Conservation (phyloP, 1,140 invertebrate species). For the Ylistrum balloti region DNA sequence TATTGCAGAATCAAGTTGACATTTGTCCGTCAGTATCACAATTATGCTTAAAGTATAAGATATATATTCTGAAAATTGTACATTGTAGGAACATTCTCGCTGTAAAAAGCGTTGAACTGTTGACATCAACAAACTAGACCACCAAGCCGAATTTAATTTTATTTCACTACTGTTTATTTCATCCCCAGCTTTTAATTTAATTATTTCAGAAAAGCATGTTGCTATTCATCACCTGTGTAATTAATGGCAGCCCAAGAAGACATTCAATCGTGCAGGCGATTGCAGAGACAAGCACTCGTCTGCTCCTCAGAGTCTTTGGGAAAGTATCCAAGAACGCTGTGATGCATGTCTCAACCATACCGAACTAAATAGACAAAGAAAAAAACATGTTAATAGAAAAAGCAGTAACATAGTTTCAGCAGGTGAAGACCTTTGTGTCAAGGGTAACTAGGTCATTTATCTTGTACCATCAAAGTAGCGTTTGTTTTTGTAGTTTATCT, state of each 20-base stretch:
- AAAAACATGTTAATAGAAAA: background rate
- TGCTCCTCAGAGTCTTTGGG: slow-evolving; percentile 71
- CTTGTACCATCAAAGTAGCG: background rate
- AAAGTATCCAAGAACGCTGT: slow-evolving; percentile 78
- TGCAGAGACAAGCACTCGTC: slow-evolving; percentile 71
- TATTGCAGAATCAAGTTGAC: too few relatives aligned
- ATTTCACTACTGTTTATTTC: too few relatives aligned
- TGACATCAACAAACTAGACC: too few relatives aligned
- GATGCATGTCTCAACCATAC: slow-evolving; percentile 81
- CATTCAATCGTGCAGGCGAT: slow-evolving; percentile 74
- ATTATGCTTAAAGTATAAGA: too few relatives aligned
- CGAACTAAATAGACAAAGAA: slow-evolving; percentile 77
- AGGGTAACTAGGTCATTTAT: background rate
- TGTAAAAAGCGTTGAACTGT: too few relatives aligned
- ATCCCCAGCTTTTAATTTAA: too few relatives aligned
- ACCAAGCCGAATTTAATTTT: too few relatives aligned
- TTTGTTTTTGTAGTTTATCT: background rate
- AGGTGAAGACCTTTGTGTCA: background rate
- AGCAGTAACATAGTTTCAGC: background rate
- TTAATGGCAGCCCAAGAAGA: slow-evolving; percentile 73
- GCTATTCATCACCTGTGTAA: slow-evolving; percentile 71
- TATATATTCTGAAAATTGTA: too few relatives aligned
- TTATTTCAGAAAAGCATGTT: too few relatives aligned
- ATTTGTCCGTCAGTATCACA: too few relatives aligned
- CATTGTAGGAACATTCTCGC: too few relatives aligned